Evolutionary conservation across 2,888 invertebrate genomes (phyloP).

Genomic region (Scelioninae gen. 1): DNA sequence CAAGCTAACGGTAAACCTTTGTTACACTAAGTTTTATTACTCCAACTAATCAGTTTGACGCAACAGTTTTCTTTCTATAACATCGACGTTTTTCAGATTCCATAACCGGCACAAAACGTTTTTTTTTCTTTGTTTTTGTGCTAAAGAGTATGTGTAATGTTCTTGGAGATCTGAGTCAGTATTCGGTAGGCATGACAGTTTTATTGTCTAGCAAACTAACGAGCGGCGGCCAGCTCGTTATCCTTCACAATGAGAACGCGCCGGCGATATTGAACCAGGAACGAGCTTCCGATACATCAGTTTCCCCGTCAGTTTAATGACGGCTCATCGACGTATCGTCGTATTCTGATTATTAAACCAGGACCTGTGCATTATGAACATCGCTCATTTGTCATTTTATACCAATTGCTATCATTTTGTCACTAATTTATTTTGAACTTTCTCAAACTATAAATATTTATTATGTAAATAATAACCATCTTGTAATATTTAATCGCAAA

Average conservation of each 20-base stretch:
- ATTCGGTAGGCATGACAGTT: conserved; percentile 55
- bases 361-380: no score
- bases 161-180: conserved; percentile 63
- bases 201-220: conserved; percentile 74
- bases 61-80: not conserved
- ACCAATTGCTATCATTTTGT: no score
- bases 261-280: conserved; percentile 41
- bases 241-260: conserved; percentile 59
- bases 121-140: not conserved
- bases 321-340: conserved; percentile 44
- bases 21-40: no score
- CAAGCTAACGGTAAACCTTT: no score
- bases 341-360: conserved; percentile 29
- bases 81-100: conserved; percentile 1
- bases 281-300: conserved; percentile 58
- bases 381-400: no score
- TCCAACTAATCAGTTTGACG: no score
- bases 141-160: not conserved
- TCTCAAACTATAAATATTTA: no score
- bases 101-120: not conserved
- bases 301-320: conserved; percentile 55
- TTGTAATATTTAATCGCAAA: no score
- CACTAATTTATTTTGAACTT: no score
- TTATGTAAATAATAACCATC: no score
- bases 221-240: conserved; percentile 35